Evolutionary conservation across 2,888 invertebrate genomes (phyloP), one percentile per base, ranked within the genome.

Genomic region (Druceiella hillmani): DNA sequence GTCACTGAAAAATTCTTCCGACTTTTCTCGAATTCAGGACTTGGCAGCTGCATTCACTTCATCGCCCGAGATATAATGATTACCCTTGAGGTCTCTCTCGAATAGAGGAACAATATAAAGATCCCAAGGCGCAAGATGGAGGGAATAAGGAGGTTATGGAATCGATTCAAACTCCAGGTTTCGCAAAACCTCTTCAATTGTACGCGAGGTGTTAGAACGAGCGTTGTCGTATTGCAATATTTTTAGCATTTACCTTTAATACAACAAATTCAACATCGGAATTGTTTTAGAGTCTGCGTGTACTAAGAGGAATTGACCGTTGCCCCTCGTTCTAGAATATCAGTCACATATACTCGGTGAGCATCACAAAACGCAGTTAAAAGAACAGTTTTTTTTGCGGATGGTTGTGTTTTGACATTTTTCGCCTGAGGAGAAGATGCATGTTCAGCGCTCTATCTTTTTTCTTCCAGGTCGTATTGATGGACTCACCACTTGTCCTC

Each of bases 41-140:
- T n/a, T n/a, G n/a, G n/a, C n/a, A n/a, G n/a, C n/a, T n/a, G n/a
- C n/a, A n/a, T n/a, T n/a, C n/a, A 20, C 22, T n/a, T 20, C 22
- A 20, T 20, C 22, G 22, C n/a, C 22, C 22, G 22, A 20, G 22
- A 7, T 20, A 7, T n/a, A 20, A 20, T 20, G 6, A 20, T 20
- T 20, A 20, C 22, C 22, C 22, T 20, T 20, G 22, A 20, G 22
- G 22, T 20, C 22, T 20, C 22, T 20, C 22, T 20, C n/a, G n/a
- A 7, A n/a, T 20, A 20, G 22, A 20, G 22, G 22, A 6, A 20
- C 6, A 20, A 6, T 20, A 20, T 20, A 20, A n/a, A n/a, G n/a
- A 20, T 20, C 22, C 6, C 22, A 20, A 7, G 6, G 22, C 6
- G 22, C 22, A 20, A 20, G 22, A 20, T n/a, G n/a, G n/a, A 20